Percentiles rank a stretch among this genome's conserved stretches.
Evolutionary conservation across 2,888 invertebrate genomes (phyloP).

Genomic region (Halictus ligatus): DNA sequence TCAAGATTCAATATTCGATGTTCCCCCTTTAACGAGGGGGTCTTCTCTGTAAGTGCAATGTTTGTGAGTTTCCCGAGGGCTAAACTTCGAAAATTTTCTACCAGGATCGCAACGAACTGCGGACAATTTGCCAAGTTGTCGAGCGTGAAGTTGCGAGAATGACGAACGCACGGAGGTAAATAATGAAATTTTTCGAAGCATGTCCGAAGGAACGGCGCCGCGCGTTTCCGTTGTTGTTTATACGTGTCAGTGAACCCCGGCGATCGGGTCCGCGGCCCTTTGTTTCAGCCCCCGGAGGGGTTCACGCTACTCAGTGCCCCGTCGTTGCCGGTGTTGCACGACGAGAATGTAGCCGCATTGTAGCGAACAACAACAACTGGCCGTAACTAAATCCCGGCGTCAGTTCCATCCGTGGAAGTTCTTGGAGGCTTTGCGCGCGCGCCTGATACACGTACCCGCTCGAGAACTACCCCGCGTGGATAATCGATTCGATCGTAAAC

Average conservation of each 20-base stretch:
- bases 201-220: background rate
- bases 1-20: too few relatives aligned
- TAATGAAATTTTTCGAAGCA: background rate
- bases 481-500: constrained; percentile 79
- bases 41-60: too few relatives aligned
- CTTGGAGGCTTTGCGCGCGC: constrained; percentile 67
- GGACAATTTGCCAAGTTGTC: background rate
- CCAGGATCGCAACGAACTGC: too few relatives aligned
- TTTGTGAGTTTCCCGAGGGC: too few relatives aligned
- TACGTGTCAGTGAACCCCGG: constrained; percentile 45
- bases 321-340: constrained; percentile 35
- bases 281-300: constrained; percentile 56
- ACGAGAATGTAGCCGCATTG: constrained; percentile 51
- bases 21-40: too few relatives aligned
- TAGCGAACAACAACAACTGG: constrained; percentile 61
- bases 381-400: constrained; percentile 70
- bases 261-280: constrained; percentile 43
- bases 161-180: background rate
- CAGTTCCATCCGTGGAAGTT: constrained; percentile 73
- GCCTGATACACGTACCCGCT: constrained; percentile 74
- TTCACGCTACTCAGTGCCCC: constrained; percentile 43
- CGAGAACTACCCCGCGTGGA: constrained; percentile 72
- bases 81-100: too few relatives aligned
- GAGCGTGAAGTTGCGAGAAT: background rate
- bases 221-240: constrained; percentile 27